Conservation (phyloP, 2,888 invertebrate genomes). For the Phalangium opilio region DNA sequence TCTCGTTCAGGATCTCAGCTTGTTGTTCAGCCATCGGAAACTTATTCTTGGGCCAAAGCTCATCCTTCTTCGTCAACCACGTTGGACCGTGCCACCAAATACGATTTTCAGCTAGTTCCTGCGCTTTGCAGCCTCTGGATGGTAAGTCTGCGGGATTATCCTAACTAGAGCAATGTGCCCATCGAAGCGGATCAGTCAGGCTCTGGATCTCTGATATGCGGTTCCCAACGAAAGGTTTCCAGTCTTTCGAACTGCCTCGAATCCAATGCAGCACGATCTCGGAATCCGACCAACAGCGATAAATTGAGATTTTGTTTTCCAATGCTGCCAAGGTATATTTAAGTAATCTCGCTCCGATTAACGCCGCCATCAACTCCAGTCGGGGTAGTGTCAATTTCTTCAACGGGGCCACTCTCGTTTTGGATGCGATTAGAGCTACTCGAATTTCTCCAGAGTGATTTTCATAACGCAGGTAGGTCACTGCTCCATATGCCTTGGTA, state of each 20-base stretch:
- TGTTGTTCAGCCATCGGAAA: too few species aligned
- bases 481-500: background rate
- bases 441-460: background rate
- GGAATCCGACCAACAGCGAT: constrained; percentile 19
- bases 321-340: too few species aligned
- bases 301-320: too few species aligned
- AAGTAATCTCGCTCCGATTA: too few species aligned
- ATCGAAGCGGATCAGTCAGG: constrained; percentile 3
- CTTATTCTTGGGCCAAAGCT: too few species aligned
- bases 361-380: too few species aligned
- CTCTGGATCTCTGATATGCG: constrained; percentile 19
- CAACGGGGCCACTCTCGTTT: constrained; percentile 3
- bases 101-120: too few species aligned
- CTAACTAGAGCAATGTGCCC: constrained; percentile 19
- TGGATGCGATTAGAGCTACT: background rate
- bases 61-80: constrained; percentile 15
- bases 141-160: constrained; percentile 24
- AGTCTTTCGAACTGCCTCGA: constrained; percentile 3
- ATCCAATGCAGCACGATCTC: constrained; percentile 19
- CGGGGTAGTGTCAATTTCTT: too few species aligned
- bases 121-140: constrained; percentile 19
- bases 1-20: too few species aligned
- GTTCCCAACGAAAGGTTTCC: constrained; percentile 21
- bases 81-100: constrained; percentile 22
- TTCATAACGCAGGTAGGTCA: background rate